Percentiles rank a stretch among this genome's conserved stretches.
Conservation (phyloP, 2,888 invertebrate genomes). For the Microchrysa polita region DNA sequence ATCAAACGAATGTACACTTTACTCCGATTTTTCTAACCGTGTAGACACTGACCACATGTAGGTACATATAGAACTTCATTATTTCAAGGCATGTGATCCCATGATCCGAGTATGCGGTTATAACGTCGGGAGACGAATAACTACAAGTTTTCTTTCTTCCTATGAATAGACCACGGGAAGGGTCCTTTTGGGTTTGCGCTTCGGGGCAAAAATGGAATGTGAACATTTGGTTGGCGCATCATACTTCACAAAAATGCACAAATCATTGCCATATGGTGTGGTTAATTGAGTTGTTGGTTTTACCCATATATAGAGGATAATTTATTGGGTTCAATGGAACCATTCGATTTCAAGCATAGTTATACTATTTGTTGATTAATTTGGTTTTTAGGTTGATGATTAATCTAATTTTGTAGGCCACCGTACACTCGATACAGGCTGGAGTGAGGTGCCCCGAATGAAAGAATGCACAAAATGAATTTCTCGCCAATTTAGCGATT, state of each 20-base stretch:
- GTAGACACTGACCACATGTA: slow-evolving; percentile 43
- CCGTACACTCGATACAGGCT: too few species aligned
- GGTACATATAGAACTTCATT: slow-evolving; percentile 21
- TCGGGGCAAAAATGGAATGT: not conserved
- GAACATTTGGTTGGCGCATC: slow-evolving; percentile 35
- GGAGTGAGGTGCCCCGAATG: too few species aligned
- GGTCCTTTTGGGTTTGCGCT: not conserved
- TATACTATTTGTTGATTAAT: too few species aligned
- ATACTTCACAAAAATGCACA: slow-evolving; percentile 35
- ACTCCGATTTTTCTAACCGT: too few species aligned
- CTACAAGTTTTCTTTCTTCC: not conserved
- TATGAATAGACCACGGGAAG: not conserved
- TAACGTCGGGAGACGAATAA: too few species aligned
- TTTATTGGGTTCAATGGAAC: slow-evolving; percentile 24
- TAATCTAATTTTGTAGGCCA: too few species aligned
- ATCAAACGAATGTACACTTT: too few species aligned
- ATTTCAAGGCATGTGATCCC: slow-evolving; percentile 15
- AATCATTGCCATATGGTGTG: slow-evolving; percentile 47
- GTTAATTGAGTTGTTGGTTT: slow-evolving; percentile 37
- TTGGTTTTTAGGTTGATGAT: too few species aligned
- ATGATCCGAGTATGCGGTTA: too few species aligned
- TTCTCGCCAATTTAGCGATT: too few species aligned
- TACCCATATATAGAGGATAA: not conserved
- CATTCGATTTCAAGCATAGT: too few species aligned
- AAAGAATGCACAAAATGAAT: too few species aligned